Evolutionary conservation across 92 coral and sea anemone species (phyloP).

Genomic region (Zoanthus sociatus): DNA sequence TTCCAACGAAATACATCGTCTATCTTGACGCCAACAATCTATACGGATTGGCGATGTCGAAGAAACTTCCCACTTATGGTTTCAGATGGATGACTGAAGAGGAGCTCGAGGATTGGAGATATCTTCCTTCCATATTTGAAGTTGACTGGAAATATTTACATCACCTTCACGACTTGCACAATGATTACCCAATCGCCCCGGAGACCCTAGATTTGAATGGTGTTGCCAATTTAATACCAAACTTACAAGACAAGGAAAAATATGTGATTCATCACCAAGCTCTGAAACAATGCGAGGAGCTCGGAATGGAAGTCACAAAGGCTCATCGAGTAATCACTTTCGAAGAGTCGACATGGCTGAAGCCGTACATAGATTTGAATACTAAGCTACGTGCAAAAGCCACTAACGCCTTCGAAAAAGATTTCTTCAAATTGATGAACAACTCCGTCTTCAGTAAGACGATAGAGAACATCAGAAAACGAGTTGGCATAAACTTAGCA

Average conservation of each 20-base stretch:
- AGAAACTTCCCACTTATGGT: not conserved
- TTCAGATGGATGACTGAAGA: not conserved
- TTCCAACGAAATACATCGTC: slow-evolving; percentile 10
- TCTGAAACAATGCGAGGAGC: not conserved
- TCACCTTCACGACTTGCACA: not conserved
- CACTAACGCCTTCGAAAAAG: too few species aligned
- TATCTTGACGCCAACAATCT: too few species aligned
- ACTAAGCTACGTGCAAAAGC: not conserved
- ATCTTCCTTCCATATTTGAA: not conserved
- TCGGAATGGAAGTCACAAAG: not conserved
- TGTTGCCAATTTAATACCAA: not conserved
- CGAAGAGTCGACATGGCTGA: not conserved
- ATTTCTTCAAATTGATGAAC: not conserved
- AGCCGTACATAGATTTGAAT: not conserved
- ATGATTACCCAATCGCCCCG: not conserved
- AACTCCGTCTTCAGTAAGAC: not conserved
- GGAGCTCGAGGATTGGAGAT: not conserved
- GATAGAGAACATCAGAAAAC: not conserved
- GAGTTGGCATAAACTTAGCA: not conserved
- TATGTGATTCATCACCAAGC: not conserved
- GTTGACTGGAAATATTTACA: not conserved
- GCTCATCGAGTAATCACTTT: not conserved
- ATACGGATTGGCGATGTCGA: not conserved
- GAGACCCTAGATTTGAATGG: too few species aligned
- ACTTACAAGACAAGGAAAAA: not conserved